Percentiles rank a stretch among this genome's conserved stretches.
These are phyloP conservation scores for Alethe castanea DNA, from an alignment of 2,113 vertebrate genomes.

Conservation along the genomic window DNA sequence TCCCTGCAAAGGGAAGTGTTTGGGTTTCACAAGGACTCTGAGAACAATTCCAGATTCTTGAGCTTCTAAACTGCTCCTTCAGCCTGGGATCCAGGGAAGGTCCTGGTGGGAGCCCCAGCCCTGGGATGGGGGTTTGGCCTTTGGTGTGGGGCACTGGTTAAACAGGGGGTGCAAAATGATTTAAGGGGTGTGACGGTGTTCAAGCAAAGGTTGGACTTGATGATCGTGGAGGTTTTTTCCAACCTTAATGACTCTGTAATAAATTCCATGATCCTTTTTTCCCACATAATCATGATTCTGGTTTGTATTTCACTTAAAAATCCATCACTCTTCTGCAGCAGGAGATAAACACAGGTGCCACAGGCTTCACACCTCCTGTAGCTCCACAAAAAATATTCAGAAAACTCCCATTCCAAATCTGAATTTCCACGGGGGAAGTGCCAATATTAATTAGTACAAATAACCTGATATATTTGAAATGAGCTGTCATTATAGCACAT, in stretches of 20 bases:
- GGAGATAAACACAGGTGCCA: background rate
- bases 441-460: background rate
- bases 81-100: background rate
- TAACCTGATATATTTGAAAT: background rate
- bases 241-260: background rate
- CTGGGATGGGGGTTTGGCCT: background rate
- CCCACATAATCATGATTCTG: background rate
- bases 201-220: background rate
- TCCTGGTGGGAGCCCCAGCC: background rate
- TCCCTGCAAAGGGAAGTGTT: background rate
- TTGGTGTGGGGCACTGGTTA: background rate
- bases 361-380: background rate
- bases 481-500: slow-evolving; percentile 6
- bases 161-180: background rate
- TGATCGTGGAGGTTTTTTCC: background rate
- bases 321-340: background rate
- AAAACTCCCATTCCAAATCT: background rate
- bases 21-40: background rate
- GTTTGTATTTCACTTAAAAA: background rate
- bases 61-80: background rate
- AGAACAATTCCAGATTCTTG: too few relatives aligned
- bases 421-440: background rate
- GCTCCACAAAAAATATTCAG: background rate
- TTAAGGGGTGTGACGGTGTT: background rate
- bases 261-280: background rate